phyloP scores from a whole-genome alignment of 2,797 vertebrate genomes.

The Hippopotamyrus pictus region DNA sequence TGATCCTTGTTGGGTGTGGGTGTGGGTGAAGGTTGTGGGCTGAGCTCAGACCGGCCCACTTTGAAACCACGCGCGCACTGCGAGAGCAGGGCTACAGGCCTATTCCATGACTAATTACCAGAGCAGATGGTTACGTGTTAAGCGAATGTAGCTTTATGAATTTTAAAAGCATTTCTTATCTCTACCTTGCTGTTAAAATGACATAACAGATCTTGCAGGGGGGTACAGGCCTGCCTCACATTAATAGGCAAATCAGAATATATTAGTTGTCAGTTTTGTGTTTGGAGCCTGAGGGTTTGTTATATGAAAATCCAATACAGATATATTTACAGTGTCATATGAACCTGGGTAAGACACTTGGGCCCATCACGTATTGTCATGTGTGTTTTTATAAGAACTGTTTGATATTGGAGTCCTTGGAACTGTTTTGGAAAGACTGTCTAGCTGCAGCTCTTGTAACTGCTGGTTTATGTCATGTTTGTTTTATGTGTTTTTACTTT shows the following conservation, averaged over 20 bases:
- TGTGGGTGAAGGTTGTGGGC: background rate
- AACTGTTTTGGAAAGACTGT: background rate
- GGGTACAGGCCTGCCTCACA: background rate
- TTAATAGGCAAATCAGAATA: background rate
- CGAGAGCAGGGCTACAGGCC: background rate
- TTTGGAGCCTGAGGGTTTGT: background rate
- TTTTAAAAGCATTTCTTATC: background rate
- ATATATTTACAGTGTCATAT: background rate
- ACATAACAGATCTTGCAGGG: background rate
- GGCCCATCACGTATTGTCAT: background rate
- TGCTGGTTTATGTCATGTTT: background rate
- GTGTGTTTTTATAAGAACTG: background rate
- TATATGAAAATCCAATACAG: background rate
- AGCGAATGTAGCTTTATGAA: conserved; percentile 1
- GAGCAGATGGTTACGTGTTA: conserved; percentile 8
- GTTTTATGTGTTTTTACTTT: background rate
- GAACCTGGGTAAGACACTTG: background rate
- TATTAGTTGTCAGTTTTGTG: background rate
- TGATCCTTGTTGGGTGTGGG: background rate
- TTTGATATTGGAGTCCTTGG: background rate
- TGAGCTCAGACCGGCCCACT: background rate
- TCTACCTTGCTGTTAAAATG: background rate
- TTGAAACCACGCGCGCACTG: background rate
- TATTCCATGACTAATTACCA: conserved; percentile 1
- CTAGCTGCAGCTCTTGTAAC: background rate